Evolutionary conservation across 2,113 vertebrate genomes (phyloP).

Genomic region (Trachemys scripta): DNA sequence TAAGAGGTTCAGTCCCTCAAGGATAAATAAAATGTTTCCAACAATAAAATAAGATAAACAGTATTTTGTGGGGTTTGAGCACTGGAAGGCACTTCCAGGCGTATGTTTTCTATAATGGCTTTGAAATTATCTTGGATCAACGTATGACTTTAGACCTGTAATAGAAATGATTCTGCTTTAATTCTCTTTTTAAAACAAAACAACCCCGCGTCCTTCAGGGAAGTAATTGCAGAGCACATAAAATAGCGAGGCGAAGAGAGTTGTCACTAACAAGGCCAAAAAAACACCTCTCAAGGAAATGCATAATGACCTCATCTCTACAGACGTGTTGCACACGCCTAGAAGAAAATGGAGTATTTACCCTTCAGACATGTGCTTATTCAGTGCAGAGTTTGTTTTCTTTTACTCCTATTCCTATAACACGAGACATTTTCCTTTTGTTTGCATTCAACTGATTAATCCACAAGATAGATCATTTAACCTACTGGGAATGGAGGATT

Average conservation of each 20-base stretch:
- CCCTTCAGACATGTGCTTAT: fast-evolving
- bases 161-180: not conserved
- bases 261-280: fast-evolving
- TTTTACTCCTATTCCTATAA: not conserved
- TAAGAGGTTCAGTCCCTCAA: not conserved
- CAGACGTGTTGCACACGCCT: fast-evolving
- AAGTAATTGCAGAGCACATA: not conserved
- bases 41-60: not conserved
- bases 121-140: not conserved
- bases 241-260: not conserved
- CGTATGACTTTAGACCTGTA: not conserved
- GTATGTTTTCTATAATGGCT: not conserved
- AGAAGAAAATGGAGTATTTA: fast-evolving
- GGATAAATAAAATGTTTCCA: not conserved
- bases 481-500: not conserved
- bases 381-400: fast-evolving
- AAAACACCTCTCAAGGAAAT: fast-evolving
- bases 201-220: not conserved
- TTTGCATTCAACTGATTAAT: fast-evolving
- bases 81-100: not conserved
- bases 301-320: fast-evolving
- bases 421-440: fast-evolving
- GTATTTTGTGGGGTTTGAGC: fast-evolving
- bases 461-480: fast-evolving
- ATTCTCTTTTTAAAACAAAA: not conserved